These are phyloP conservation scores for Lysiphlebus fabarum DNA, from an alignment of 1,140 invertebrate species.

Conservation along the genomic window DNA sequence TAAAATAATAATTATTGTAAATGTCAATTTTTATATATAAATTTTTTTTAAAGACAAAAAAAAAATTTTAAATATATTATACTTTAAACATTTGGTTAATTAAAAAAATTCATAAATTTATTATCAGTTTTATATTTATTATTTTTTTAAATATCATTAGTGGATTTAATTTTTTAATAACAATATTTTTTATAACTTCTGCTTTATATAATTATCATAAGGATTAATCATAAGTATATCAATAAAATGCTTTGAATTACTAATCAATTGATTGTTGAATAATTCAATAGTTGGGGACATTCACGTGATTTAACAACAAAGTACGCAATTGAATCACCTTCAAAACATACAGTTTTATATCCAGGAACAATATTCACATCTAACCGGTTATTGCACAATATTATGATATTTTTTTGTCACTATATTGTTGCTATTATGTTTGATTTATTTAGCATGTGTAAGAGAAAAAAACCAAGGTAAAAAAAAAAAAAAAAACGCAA, in stretches of 20 bases:
- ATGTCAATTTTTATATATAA: too few relatives aligned
- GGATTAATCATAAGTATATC: too few relatives aligned
- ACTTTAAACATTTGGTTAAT: too few relatives aligned
- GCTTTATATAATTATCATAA: too few relatives aligned
- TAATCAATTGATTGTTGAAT: background rate
- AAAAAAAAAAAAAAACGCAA: slow-evolving; percentile 46
- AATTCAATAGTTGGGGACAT: slow-evolving; percentile 67
- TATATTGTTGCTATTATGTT: slow-evolving; percentile 75
- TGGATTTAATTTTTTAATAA: too few relatives aligned
- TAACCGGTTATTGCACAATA: slow-evolving; percentile 66
- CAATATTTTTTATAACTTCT: too few relatives aligned
- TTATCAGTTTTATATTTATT: background rate
- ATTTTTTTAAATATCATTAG: too few relatives aligned
- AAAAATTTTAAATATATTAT: too few relatives aligned
- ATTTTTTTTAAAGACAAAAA: too few relatives aligned
- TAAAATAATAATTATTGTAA: too few relatives aligned
- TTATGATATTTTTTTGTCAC: slow-evolving; percentile 71
- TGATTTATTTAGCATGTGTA: slow-evolving; percentile 67
- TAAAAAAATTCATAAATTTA: too few relatives aligned
- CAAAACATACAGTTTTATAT: slow-evolving; percentile 81
- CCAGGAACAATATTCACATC: slow-evolving; percentile 77
- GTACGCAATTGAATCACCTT: slow-evolving; percentile 70
- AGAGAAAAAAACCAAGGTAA: slow-evolving; percentile 76
- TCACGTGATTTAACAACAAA: slow-evolving; percentile 68
- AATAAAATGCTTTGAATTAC: too few relatives aligned